Evolutionary conservation across 2,888 invertebrate species (phyloP).

Genomic region (Zele albiditarsus): DNA sequence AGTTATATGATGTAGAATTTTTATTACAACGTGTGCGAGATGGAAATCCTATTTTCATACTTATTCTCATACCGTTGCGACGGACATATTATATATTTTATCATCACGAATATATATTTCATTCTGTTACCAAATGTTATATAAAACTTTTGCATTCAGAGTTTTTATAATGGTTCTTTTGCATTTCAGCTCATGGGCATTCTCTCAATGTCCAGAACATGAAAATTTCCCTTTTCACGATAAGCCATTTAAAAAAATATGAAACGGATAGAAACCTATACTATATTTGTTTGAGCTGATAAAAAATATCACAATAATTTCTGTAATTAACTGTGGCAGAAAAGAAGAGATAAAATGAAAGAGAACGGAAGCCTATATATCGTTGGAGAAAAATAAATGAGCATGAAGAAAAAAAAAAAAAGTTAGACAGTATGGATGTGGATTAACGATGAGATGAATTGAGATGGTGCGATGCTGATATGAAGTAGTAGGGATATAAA

Average conservation of each 20-base stretch:
- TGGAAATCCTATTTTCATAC: neutral
- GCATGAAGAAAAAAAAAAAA: constrained; percentile 14
- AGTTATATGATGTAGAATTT: neutral
- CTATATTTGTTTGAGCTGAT: constrained; percentile 59
- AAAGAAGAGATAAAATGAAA: constrained; percentile 34
- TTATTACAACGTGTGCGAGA: neutral
- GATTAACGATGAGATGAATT: constrained; percentile 21
- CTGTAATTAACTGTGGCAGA: constrained; percentile 64
- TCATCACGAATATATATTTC: constrained; percentile 15
- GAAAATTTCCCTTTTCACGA: constrained; percentile 50
- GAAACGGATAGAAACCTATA: constrained; percentile 35
- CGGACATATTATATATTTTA: neutral
- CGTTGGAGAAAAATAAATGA: constrained; percentile 9
- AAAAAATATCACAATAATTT: constrained; percentile 64
- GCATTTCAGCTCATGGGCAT: neutral
- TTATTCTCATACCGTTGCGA: neutral
- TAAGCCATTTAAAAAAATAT: constrained; percentile 58
- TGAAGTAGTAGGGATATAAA: neutral
- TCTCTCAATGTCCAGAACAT: neutral
- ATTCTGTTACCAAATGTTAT: neutral
- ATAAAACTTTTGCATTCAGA: neutral
- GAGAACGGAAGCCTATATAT: neutral
- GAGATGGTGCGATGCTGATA: neutral
- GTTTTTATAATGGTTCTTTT: neutral
- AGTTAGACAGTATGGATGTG: constrained; percentile 35